Conservation (phyloP, 2,113 vertebrate genomes). For the Xyrauchen texanus region DNA sequence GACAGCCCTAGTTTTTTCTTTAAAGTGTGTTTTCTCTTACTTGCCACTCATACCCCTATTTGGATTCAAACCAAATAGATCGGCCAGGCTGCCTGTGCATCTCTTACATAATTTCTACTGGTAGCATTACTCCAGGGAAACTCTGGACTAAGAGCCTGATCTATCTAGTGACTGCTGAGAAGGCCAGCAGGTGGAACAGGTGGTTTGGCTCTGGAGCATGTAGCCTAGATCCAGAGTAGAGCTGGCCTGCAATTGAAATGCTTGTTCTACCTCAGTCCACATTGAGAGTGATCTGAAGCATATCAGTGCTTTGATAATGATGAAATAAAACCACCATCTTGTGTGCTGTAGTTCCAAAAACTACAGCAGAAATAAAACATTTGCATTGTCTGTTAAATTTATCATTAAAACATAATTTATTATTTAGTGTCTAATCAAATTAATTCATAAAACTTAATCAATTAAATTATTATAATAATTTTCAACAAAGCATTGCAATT, state of each 20-base stretch:
- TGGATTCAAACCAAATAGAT: no score
- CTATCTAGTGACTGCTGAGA: not conserved
- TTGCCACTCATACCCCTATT: no score
- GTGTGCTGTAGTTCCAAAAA: no score
- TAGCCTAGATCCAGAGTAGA: not conserved
- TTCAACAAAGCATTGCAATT: no score
- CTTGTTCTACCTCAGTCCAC: not conserved
- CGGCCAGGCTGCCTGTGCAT: not conserved
- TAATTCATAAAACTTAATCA: no score
- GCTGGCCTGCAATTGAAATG: not conserved
- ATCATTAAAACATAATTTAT: no score
- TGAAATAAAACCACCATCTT: not conserved
- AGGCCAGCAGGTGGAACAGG: not conserved
- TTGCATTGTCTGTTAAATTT: no score
- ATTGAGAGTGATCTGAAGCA: slow-evolving; percentile 1
- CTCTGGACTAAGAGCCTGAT: not conserved
- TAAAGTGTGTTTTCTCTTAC: no score
- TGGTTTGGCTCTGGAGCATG: slow-evolving; percentile 18
- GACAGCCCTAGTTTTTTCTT: no score
- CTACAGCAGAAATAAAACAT: no score
- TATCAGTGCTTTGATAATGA: not conserved
- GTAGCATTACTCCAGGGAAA: not conserved
- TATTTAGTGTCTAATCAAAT: no score
- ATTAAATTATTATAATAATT: no score
- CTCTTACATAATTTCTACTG: not conserved